A percentile compares a stretch with the other conserved stretches of the same genome.
These are phyloP conservation scores for Ips nitidus DNA, from an alignment of 1,140 invertebrate species.

Conservation along the genomic window DNA sequence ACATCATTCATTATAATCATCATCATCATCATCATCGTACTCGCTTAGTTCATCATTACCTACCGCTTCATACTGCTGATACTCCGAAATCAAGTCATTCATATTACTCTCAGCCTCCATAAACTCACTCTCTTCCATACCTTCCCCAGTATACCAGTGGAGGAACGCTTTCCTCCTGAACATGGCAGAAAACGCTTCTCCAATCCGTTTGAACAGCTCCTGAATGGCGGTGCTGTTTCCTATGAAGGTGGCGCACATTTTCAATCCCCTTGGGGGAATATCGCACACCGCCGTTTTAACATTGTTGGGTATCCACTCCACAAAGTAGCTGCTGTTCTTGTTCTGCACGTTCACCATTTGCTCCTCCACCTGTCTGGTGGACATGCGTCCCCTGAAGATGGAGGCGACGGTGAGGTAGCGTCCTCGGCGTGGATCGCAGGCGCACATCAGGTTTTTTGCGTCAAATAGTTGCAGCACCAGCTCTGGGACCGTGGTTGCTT, in stretches of 20 bases:
- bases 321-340: constrained; percentile 70
- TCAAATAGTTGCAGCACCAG: constrained; percentile 74
- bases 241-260: constrained; percentile 70
- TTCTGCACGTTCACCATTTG: constrained; percentile 74
- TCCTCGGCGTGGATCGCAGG: constrained; percentile 71
- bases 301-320: constrained; percentile 75
- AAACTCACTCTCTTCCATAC: constrained; percentile 82
- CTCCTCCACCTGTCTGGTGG: constrained; percentile 63
- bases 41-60: constrained; percentile 17
- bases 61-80: constrained; percentile 74
- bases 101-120: constrained; percentile 76
- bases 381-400: constrained; percentile 71
- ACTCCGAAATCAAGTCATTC: constrained; percentile 81
- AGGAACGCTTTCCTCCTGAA: constrained; percentile 72
- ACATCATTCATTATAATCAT: not conserved
- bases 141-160: constrained; percentile 74
- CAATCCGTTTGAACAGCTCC: constrained; percentile 76
- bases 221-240: constrained; percentile 65
- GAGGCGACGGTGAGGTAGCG: constrained; percentile 63
- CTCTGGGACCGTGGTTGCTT: constrained; percentile 68
- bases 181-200: constrained; percentile 77
- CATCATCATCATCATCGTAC: constrained; percentile 12
- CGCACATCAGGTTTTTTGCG: constrained; percentile 75
- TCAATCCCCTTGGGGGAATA: constrained; percentile 65
- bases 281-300: constrained; percentile 66